These are phyloP conservation scores for Ceyx melanurus DNA, from an alignment of 2,113 vertebrate species.

Conservation along the genomic window DNA sequence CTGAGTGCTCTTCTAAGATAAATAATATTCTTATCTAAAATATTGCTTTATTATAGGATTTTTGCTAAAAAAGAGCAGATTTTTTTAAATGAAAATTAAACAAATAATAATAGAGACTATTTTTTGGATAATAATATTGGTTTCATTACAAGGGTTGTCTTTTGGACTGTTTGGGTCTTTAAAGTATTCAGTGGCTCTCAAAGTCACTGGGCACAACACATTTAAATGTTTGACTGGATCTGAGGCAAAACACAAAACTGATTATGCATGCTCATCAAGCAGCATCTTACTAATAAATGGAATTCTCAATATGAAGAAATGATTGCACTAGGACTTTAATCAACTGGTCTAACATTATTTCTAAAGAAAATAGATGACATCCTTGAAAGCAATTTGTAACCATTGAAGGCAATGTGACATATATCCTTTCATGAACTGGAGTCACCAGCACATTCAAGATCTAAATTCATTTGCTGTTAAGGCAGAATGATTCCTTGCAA, in stretches of 20 bases:
- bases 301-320: background rate
- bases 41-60: fast-evolving
- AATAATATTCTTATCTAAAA: background rate
- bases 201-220: background rate
- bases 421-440: background rate
- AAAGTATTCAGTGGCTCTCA: background rate
- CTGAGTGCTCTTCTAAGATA: background rate
- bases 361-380: background rate
- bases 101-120: background rate
- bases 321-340: background rate
- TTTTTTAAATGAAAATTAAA: background rate
- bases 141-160: background rate
- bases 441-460: background rate
- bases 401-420: background rate
- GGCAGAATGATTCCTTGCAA: background rate
- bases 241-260: background rate
- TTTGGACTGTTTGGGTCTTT: background rate
- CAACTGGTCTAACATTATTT: background rate
- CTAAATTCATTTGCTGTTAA: background rate
- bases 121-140: background rate
- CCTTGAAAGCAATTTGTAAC: background rate
- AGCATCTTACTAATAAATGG: background rate
- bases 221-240: background rate
- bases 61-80: background rate
- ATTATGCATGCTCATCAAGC: background rate